Percentiles rank a stretch among this genome's conserved stretches.
Evolutionary conservation across 2,797 vertebrate species (phyloP).

Genomic region (Spinus olivaceus): DNA sequence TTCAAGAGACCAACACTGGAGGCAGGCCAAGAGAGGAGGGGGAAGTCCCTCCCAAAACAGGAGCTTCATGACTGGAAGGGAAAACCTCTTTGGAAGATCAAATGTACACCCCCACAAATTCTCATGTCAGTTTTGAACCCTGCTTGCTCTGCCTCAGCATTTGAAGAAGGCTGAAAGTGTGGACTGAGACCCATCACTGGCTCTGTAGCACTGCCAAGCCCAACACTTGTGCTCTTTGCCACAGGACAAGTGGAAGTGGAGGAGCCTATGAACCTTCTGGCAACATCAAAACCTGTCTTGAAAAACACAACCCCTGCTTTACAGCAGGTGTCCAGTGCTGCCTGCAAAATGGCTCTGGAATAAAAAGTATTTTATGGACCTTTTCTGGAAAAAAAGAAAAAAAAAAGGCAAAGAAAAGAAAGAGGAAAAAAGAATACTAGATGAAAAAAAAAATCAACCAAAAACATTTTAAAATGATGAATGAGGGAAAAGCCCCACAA

Average conservation of each 20-base stretch:
- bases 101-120: not conserved
- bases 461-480: rapidly evolving
- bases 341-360: not conserved
- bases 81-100: not conserved
- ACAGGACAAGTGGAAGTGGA: not conserved
- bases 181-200: not conserved
- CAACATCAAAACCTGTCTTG: not conserved
- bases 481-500: not conserved
- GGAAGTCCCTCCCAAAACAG: not conserved
- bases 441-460: not conserved
- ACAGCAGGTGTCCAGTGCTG: not conserved
- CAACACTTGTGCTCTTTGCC: not conserved
- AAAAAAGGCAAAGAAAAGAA: not conserved
- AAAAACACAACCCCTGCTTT: not conserved
- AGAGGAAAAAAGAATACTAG: no score
- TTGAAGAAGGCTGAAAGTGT: not conserved
- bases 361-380: not conserved
- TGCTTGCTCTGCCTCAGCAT: not conserved
- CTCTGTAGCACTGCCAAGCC: not conserved
- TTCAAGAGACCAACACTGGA: not conserved
- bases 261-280: not conserved
- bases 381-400: not conserved
- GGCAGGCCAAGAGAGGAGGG: not conserved
- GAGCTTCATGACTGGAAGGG: not conserved
- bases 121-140: not conserved